Evolutionary conservation across 2,797 vertebrate genomes (phyloP).

Genomic region (Lacerta viridis): DNA sequence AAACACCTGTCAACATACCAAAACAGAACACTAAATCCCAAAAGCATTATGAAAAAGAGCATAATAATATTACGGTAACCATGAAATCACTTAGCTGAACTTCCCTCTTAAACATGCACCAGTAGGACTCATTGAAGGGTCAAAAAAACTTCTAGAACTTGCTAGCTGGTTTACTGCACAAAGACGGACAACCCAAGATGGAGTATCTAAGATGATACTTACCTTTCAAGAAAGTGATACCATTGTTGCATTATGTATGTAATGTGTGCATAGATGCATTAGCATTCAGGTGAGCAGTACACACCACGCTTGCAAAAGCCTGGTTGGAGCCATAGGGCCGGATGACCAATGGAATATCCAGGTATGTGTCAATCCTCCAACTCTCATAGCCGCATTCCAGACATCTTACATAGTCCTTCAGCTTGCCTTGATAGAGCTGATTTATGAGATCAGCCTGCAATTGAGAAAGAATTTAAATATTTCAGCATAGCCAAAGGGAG

Average conservation of each 20-base stretch:
- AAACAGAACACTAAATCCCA: slow-evolving; percentile 50
- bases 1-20: slow-evolving; percentile 43
- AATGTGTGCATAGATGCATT: slow-evolving; percentile 80
- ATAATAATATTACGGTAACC: slow-evolving; percentile 68
- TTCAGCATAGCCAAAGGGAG: not conserved
- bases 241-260: slow-evolving; percentile 78
- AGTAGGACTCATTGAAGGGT: slow-evolving; percentile 82
- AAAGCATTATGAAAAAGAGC: slow-evolving; percentile 64
- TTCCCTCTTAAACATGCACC: slow-evolving; percentile 79
- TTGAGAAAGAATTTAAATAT: slow-evolving; percentile 50
- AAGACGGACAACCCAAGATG: slow-evolving; percentile 84
- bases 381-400: slow-evolving; percentile 98
- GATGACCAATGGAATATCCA: slow-evolving; percentile 99
- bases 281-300: slow-evolving; percentile 84
- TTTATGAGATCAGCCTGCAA: slow-evolving; percentile 98
- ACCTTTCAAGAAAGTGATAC: slow-evolving; percentile 77
- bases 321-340: slow-evolving; percentile 97
- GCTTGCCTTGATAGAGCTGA: slow-evolving; percentile 98
- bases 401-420: slow-evolving; percentile 99
- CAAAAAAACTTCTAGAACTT: slow-evolving; percentile 80
- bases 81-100: slow-evolving; percentile 66
- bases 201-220: slow-evolving; percentile 84
- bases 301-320: slow-evolving; percentile 97
- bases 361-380: slow-evolving; percentile 97
- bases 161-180: slow-evolving; percentile 80